A percentile compares a stretch with the other conserved stretches of the same genome.
These are phyloP conservation scores for Alentia gelatinosa DNA, from an alignment of 2,888 invertebrate species.

Conservation along the genomic window DNA sequence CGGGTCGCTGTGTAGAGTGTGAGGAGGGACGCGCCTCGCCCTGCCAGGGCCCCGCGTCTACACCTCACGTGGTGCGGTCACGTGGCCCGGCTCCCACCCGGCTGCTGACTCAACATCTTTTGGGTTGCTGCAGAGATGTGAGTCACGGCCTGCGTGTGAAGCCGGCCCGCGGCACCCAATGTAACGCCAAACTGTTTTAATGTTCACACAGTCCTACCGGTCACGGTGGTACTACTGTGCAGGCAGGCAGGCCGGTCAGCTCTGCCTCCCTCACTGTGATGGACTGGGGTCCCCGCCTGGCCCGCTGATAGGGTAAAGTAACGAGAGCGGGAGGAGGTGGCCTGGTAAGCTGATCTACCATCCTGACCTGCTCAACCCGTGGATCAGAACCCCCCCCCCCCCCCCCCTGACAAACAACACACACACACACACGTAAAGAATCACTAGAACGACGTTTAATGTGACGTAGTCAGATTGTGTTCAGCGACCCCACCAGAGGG, in stretches of 20 bases:
- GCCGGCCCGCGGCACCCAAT: neutral
- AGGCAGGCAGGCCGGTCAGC: neutral
- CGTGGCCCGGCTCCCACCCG: neutral
- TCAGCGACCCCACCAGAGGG: neutral
- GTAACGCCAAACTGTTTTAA: neutral
- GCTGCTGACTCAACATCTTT: neutral
- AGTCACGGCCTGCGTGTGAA: neutral
- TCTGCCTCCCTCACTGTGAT: conserved; percentile 16
- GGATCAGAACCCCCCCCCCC: neutral
- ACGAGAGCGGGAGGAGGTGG: neutral
- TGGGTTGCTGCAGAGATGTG: neutral
- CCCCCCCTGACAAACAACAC: too few species aligned
- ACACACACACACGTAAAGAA: too few species aligned
- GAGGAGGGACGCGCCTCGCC: too few species aligned
- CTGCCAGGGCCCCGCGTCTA: too few species aligned
- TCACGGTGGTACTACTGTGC: too few species aligned
- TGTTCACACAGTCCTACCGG: too few species aligned
- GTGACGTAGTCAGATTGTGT: conserved; percentile 15
- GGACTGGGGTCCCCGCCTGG: neutral
- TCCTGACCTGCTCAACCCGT: neutral
- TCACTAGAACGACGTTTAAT: neutral
- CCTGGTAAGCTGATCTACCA: neutral
- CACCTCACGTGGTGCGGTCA: too few species aligned
- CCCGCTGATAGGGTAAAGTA: neutral
- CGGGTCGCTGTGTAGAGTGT: too few species aligned